Base-by-base conservation (phyloP, 2,113 vertebrate genomes). In the Phaethornis superciliosus region DNA sequence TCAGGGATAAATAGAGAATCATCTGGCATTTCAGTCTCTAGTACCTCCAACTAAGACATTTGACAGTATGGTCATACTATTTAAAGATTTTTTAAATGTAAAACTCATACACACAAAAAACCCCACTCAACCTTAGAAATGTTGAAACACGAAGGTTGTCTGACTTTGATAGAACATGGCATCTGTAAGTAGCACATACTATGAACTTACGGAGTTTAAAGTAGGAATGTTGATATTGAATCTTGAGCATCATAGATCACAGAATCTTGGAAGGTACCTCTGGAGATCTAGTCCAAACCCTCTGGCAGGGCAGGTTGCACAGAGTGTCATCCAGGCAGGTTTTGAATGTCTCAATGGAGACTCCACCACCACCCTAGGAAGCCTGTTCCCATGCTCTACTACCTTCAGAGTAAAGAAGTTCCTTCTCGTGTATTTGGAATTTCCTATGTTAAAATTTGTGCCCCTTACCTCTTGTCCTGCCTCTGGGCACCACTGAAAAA, bases 151-250 rank as follows among this genome's bases (percentile, higher is more conserved):
- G 7, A 7, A 51, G 8, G 20, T 35, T 92, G 64, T 5, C 26
- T 65, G 30, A 24, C 30, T 49, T 88, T 63, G 15, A 33, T 56
- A 46, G 21, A 74, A 81, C 46, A 22, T 49, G n/a, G 3, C 1
- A 6, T 30, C 2, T 24, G 10, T 47, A 72, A 64, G 14, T 10
- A 68, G 1, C 0, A 0, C 2, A 2, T 51, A 10, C 30, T 60
- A 14, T 58, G 32, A 52, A 8, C 28, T 82, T 79, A 23, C 1
- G 1, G 20, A 77, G 19, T 88, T 91, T 55, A 35, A 35, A 0
- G 59, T 71, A 51, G 9, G 60, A 64, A 30, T 3, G 2, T 20
- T 77, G 30, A 10, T 62, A 11, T 1, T 69, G 23, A 58, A 65
- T 88, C 47, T 56, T 65, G 14, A 71, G n/a, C 19, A 28, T 40